Base-by-base conservation (phyloP, 1,140 invertebrate species). In the Scylla paramamosain region DNA sequence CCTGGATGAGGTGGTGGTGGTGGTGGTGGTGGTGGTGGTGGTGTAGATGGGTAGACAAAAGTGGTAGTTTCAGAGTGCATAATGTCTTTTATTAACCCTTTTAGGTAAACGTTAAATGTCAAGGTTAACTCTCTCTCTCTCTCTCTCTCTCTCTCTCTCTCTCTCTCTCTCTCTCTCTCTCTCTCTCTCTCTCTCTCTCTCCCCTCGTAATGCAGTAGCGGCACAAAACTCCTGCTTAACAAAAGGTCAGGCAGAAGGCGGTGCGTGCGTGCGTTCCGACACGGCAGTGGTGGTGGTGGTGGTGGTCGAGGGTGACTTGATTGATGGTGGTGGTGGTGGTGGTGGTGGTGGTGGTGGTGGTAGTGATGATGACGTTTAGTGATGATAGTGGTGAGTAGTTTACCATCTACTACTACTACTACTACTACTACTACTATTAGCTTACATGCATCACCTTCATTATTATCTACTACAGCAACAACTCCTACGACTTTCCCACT, bases 11-110 rank as follows among this genome's bases (percentile, higher is more conserved):
- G 83, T 84, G n/a, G 83, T 84, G 83, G 83, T 84, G 31, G 83
- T 84, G 83, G 25, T 84, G 83, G 83, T 84, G 83, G 83, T 84
- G 31, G 83, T 84, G n/a, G 20, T 84, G 83, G 83, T 84, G 25
- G 20, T 84, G 83, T 4, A 8, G 83, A 25, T 84, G 83, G 83
- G 67, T 77, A n/a, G 31, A 25, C 25, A 25, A 8, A 8, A 31
- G 83, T 84, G 83, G 83, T 84, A 25, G 83, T 52, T 52, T 52
- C 48, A 52, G 6, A 52, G 48, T 14, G 48, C 14, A 52, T 67
- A 14, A 25, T 10, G 3, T 10, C 20, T 20, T 67, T 67, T 67
- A 67, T 67, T 16, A 67, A 67, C 59, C 59, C 59, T 67, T 52
- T 67, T 67, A 67, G 59, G 59, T 25, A 67, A 25, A 16, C 10